Evolutionary conservation across 2,113 vertebrate genomes (phyloP).

Genomic region (Vireo altiloquus): DNA sequence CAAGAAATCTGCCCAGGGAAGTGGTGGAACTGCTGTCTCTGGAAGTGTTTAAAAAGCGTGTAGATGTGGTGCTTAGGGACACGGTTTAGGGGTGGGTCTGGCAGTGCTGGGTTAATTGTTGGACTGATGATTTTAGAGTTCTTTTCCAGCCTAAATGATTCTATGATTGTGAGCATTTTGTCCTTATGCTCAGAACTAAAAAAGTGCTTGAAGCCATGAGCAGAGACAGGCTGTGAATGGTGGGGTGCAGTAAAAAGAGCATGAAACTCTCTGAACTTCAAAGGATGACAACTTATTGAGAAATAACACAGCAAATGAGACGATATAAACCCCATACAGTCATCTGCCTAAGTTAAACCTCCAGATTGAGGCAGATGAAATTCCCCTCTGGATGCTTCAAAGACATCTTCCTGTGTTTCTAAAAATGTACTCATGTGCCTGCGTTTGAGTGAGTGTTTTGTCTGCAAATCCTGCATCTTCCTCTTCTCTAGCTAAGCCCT

Average conservation of each 20-base stretch:
- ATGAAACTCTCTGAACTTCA: background rate
- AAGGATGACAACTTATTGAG: background rate
- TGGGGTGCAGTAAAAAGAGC: background rate
- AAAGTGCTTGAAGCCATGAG: background rate
- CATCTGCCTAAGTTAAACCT: background rate
- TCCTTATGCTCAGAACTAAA: background rate
- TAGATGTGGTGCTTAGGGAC: background rate
- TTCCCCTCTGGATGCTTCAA: background rate
- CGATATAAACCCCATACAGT: background rate
- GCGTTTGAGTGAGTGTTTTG: background rate
- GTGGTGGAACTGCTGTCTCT: background rate
- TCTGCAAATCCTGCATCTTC: background rate
- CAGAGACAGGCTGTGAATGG: background rate
- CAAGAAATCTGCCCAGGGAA: background rate
- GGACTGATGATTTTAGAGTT: background rate
- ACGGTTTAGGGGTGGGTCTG: background rate
- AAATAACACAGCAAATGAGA: background rate
- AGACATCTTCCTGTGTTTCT: background rate
- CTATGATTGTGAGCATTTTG: background rate
- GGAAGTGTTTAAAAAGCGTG: background rate
- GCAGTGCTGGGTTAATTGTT: background rate
- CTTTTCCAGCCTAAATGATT: background rate
- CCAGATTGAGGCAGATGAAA: background rate
- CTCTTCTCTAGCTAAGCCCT: background rate
- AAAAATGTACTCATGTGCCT: fast-evolving